Percentiles rank a stretch among this genome's conserved stretches.
Conservation (phyloP, 2,113 vertebrate species). For the Chrysochloris asiatica region DNA sequence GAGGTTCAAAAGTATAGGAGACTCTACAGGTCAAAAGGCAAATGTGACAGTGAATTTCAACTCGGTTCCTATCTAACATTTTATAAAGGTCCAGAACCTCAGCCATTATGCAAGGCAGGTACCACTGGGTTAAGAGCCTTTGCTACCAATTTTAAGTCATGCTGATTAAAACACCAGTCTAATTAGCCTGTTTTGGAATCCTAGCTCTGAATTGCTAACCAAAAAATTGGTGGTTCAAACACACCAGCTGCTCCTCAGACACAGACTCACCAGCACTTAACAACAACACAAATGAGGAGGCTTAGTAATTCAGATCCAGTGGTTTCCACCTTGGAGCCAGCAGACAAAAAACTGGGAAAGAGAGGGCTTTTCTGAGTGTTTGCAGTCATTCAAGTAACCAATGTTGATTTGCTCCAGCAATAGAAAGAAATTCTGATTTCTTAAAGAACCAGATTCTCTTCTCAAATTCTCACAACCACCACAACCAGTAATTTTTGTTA, state of each 20-base stretch:
- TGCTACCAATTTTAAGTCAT: background rate
- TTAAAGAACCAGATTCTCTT: background rate
- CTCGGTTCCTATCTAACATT: background rate
- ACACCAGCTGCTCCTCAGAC: no score
- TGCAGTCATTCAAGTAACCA: background rate
- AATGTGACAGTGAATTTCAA: background rate
- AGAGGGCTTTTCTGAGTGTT: background rate
- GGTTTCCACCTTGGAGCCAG: background rate
- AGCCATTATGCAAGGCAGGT: background rate
- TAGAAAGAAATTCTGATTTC: background rate
- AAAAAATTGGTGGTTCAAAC: no score
- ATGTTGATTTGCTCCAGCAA: background rate
- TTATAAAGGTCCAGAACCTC: background rate
- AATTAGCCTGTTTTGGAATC: no score
- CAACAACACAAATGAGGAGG: background rate
- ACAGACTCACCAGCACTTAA: no score
- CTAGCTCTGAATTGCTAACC: no score
- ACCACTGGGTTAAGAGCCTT: background rate
- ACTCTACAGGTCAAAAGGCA: background rate
- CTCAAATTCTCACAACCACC: background rate
- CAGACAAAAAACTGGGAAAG: background rate
- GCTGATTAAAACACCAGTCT: background rate
- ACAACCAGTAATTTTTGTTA: background rate
- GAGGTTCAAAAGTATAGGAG: background rate
- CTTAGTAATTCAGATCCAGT: background rate